phyloP scores from a whole-genome alignment of 2,797 vertebrate genomes.

The Hippocampus kuda region DNA sequence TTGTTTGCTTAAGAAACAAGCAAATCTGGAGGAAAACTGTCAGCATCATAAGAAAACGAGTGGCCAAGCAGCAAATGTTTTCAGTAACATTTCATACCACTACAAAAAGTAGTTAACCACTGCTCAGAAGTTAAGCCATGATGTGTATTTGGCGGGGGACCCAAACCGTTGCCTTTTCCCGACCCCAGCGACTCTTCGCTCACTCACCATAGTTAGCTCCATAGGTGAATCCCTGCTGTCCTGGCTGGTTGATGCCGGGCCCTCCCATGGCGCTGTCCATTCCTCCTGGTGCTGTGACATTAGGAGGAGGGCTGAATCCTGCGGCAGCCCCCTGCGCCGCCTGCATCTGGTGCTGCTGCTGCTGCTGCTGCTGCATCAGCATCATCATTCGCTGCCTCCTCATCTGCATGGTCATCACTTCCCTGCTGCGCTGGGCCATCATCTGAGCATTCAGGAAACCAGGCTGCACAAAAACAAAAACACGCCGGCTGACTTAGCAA shows the following conservation, averaged over 20 bases:
- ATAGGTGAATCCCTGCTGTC: slow-evolving; percentile 82
- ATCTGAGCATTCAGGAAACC: slow-evolving; percentile 91
- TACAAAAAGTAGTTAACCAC: not conserved
- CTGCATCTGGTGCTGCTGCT: slow-evolving; percentile 43
- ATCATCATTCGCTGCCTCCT: slow-evolving; percentile 85
- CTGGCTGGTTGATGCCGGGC: slow-evolving; percentile 76
- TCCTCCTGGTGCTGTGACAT: slow-evolving; percentile 82
- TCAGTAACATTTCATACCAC: no score
- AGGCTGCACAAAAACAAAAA: slow-evolving; percentile 55
- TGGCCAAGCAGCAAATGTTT: no score
- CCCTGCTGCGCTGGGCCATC: slow-evolving; percentile 88
- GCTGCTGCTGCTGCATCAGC: slow-evolving; percentile 80
- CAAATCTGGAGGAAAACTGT: no score
- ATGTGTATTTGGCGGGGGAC: no score
- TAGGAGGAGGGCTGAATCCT: slow-evolving; percentile 91
- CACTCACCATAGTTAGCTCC: slow-evolving; percentile 81
- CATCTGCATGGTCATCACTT: slow-evolving; percentile 83
- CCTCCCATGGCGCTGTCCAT: slow-evolving; percentile 78
- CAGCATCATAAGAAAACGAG: no score
- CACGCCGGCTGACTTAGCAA: not conserved
- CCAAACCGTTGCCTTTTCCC: no score
- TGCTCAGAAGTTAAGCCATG: not conserved
- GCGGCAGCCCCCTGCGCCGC: slow-evolving; percentile 60
- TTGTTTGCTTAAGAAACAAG: not conserved
- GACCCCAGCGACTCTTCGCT: no score